phyloP scores from a whole-genome alignment of 2,888 invertebrate species.

The Agrotis puta region DNA sequence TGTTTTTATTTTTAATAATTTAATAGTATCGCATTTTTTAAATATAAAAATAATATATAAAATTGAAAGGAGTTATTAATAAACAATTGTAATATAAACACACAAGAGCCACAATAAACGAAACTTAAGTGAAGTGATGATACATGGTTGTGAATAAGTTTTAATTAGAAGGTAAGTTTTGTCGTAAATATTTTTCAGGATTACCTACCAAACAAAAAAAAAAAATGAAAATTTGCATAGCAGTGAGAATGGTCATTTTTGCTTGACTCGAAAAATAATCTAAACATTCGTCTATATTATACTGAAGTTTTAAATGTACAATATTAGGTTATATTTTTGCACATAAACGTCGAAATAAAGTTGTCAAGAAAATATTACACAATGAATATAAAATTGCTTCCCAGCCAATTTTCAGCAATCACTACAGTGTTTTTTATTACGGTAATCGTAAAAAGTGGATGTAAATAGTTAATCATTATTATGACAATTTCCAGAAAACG shows the following conservation, averaged over 20 bases:
- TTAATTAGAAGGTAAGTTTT: conserved; percentile 74
- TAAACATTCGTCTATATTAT: background rate
- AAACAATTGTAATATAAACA: conserved; percentile 33
- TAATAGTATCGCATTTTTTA: conserved; percentile 10
- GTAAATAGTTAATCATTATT: conserved; percentile 27
- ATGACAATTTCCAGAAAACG: conserved; percentile 13
- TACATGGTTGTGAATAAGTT: conserved; percentile 76
- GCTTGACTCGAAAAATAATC: background rate
- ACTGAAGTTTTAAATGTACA: background rate
- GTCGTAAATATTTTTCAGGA: background rate
- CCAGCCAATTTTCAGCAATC: conserved; percentile 35
- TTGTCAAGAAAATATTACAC: conserved; percentile 26
- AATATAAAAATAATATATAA: conserved; percentile 6
- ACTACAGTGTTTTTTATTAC: conserved; percentile 26
- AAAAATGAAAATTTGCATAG: background rate
- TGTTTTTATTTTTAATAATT: conserved; percentile 14
- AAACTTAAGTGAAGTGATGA: conserved; percentile 75
- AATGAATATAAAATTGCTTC: conserved; percentile 41
- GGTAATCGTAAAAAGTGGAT: conserved; percentile 31
- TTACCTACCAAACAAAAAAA: background rate
- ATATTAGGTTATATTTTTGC: background rate
- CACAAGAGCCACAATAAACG: conserved; percentile 54
- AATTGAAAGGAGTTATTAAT: conserved; percentile 16
- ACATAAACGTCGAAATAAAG: conserved; percentile 11
- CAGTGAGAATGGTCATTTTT: conserved; percentile 2